Conservation (phyloP, 2,113 vertebrate species). For the Nyctereutes procyonoides region DNA sequence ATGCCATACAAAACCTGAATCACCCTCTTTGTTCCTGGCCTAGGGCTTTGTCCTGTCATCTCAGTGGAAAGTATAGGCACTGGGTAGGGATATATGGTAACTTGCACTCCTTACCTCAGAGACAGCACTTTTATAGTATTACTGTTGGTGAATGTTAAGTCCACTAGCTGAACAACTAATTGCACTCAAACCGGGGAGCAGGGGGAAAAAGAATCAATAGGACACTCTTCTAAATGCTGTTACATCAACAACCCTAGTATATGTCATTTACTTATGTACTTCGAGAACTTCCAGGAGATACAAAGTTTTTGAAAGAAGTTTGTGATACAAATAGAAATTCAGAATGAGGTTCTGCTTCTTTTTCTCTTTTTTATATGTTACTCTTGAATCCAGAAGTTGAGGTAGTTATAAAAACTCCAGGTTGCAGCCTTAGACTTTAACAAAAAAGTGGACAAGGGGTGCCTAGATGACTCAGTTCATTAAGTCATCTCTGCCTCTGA, state of each 20-base stretch:
- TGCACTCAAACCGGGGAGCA: background rate
- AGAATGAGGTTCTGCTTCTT: background rate
- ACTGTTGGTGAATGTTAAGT: rapidly evolving
- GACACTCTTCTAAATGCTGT: background rate
- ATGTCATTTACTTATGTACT: background rate
- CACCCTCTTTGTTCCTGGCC: background rate
- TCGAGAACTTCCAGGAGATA: background rate
- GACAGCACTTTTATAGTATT: background rate
- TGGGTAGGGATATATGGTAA: background rate
- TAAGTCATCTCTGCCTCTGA: background rate
- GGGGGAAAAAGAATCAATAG: background rate
- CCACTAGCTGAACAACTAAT: background rate
- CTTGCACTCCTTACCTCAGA: background rate
- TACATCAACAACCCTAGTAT: background rate
- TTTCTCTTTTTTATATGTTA: background rate
- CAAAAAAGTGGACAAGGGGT: background rate
- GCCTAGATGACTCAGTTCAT: background rate
- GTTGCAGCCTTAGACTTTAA: background rate
- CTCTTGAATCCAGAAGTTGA: background rate
- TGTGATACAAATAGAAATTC: background rate
- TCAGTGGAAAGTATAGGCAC: background rate
- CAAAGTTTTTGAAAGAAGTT: background rate
- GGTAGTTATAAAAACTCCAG: background rate
- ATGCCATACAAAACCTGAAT: background rate
- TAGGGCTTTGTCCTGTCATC: background rate